Evolutionary conservation across 1,140 invertebrate genomes (phyloP), one percentile per base, ranked within the genome.

Genomic region (Drosophila sp.): DNA sequence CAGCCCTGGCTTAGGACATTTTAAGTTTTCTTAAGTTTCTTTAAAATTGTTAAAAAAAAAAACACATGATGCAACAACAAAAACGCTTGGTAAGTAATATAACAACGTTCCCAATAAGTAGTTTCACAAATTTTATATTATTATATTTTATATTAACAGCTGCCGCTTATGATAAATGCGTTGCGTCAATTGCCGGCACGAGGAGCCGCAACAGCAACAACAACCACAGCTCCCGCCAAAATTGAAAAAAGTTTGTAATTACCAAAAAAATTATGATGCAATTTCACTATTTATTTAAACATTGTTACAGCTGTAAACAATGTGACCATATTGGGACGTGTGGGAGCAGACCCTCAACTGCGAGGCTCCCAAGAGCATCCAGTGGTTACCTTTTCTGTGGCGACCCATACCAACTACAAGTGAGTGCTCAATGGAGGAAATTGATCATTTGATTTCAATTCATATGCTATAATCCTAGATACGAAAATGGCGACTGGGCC

Each of bases 351-450:
- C 92, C 97, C 98, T 27, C 96, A 98, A 90, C 94, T 95, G 81
- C 94, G 97, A 70, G 98, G 98, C 0, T 94, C 93, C 7, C 94
- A 95, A 76, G 94, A 96, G 62, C 96, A 97, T 93, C 97, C 97
- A 8, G 96, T 98, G 27, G 95, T 98, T 55, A 94, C 97, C 61
- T 98, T 99, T 93, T 97, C 97, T 7, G 76, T 99, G 55, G 98
- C 98, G 3, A 99, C 98, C 32, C 96, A 98, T 84, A 95, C 94
- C 8, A 97, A 96, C 92, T 98, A 97, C 85, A 96, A 95, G 79
- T 92, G 40, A 86, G 63, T 64, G 33, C 30, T 3, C 32, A 50
- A 58, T 44, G 38, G 35, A 44, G 23, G 54, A 3, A 23, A 11
- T 23, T 17, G 32, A 2, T 38, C 40, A 55, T 60, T 30, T 11